Base-by-base conservation (phyloP, 2,113 vertebrate genomes). In the Romanogobio albipinnatus region DNA sequence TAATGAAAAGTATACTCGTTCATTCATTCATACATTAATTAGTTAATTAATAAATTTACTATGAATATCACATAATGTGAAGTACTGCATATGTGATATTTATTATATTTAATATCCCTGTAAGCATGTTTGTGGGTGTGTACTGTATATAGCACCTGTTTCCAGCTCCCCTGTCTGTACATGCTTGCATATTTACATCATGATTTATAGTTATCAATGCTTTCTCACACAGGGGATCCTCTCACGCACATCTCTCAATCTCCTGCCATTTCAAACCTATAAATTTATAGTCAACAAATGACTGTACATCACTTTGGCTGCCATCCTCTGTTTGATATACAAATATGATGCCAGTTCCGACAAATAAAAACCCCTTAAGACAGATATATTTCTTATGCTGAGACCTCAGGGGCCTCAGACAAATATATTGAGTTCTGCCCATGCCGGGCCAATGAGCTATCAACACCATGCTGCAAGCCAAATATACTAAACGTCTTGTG, bases 191-290 rank as follows among this genome's bases (percentile, higher is more conserved):
- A 36, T 68, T 68, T 29, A 33, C 26, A 51, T 33, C 26, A 13
- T 51, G 79, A 81, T 81, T 81, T 68, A 81, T 81, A 36, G 62
- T 36, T 68, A 80, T 80, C 10, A 29, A 81, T 74, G 80, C 68
- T 76, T 89, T 78, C 82, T 77, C 26, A 43, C 6, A 33, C 29
- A 9, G 1, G 11, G 17, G 5, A 68, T 10, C 14, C n/a, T 70
- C 47, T 19, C 76, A 58, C 5, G n/a, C 39, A 82, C 66, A 71
- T 73, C 47, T 53, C 26, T 70, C 13, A 39, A 29, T 56, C 29
- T n/a, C 19, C 29, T 39, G 33, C 14, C 33, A 24, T 39, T 56
- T 53, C 49, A 39, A 56, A 43, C 53, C 51, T 82, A 71, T 10
- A 39, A 70, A 82, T 58, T 58, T 73, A 70, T 82, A 58, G 64